phyloP scores from a whole-genome alignment of 2,797 vertebrate genomes.

The Peromyscus eremicus region DNA sequence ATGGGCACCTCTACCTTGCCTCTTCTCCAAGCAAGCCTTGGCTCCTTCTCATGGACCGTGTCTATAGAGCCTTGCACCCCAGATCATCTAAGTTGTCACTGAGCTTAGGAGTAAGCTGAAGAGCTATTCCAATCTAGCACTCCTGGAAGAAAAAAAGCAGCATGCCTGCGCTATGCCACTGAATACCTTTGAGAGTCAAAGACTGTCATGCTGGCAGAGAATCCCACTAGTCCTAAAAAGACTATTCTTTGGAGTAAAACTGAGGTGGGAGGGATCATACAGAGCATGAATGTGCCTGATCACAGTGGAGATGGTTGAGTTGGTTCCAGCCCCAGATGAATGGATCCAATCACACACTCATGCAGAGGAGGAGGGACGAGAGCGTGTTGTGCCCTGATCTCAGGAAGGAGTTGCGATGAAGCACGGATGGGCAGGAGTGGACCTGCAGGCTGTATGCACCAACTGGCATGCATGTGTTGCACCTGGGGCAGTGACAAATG shows the following conservation, averaged over 20 bases:
- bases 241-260: slow-evolving; percentile 49
- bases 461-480: slow-evolving; percentile 34
- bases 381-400: neutral
- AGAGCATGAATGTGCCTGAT: neutral
- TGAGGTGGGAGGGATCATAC: neutral
- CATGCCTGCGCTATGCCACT: neutral
- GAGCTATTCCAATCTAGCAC: neutral
- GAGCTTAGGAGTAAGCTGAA: neutral
- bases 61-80: neutral
- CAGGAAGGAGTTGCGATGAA: neutral
- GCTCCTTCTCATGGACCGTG: neutral
- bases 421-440: slow-evolving; percentile 8
- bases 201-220: neutral
- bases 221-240: neutral
- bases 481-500: slow-evolving; percentile 72
- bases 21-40: neutral
- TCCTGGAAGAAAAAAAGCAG: neutral
- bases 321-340: neutral
- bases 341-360: slow-evolving; percentile 18
- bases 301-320: neutral
- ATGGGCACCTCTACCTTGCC: neutral
- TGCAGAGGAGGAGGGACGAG: neutral
- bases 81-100: neutral
- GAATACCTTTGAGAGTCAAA: neutral
- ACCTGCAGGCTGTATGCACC: neutral